phyloP scores from a whole-genome alignment of 2,113 vertebrate genomes.

The Rostratula benghalensis region DNA sequence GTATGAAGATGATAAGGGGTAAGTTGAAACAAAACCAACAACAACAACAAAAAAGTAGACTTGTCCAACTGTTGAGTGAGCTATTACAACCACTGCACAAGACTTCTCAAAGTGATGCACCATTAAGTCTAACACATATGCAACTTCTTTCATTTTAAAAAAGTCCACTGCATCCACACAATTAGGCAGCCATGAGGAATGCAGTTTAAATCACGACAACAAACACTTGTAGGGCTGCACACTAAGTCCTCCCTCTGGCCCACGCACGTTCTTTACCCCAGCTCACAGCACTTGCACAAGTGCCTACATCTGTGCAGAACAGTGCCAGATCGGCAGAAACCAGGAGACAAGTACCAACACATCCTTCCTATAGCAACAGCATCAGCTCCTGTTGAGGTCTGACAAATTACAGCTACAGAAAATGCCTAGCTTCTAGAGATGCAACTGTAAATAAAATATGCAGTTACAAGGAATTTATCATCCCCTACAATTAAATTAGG shows the following conservation, averaged over 20 bases:
- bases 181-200: not conserved
- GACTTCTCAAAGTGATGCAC: not conserved
- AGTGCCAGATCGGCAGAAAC: not conserved
- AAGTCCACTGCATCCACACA: rapidly evolving
- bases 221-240: not conserved
- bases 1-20: conserved; percentile 76
- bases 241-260: not conserved
- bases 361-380: not conserved
- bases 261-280: rapidly evolving
- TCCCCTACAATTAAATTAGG: not conserved
- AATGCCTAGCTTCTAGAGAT: not conserved
- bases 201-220: not conserved
- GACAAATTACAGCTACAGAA: not conserved
- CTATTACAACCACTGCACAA: not conserved
- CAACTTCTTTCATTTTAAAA: not conserved
- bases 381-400: not conserved
- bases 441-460: not conserved
- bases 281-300: not conserved
- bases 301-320: not conserved
- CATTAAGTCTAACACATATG: not conserved
- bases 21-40: conserved; percentile 73
- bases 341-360: not conserved
- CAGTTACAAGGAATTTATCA: not conserved
- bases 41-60: not conserved
- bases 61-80: not conserved